Evolutionary conservation across 2,797 vertebrate genomes (phyloP).

Genomic region (Kryptolebias ocellatus): DNA sequence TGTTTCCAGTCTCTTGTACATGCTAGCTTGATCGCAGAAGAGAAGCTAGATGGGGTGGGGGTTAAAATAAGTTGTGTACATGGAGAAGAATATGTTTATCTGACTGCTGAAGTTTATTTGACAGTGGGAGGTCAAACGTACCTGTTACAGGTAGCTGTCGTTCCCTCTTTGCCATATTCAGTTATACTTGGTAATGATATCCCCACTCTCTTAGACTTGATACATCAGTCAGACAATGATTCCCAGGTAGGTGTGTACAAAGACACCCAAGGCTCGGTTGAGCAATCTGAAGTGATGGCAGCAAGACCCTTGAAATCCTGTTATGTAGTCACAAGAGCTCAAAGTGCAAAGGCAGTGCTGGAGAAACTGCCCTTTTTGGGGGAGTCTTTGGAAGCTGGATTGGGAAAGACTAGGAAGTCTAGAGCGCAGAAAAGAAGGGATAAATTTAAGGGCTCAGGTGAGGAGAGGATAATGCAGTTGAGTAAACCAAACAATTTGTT

Average conservation of each 20-base stretch:
- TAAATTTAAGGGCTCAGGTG: background rate
- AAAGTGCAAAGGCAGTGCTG: background rate
- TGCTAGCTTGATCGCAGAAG: background rate
- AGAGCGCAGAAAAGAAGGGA: no score
- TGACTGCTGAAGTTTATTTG: no score
- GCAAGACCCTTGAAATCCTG: background rate
- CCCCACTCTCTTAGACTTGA: constrained; percentile 17
- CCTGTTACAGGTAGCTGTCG: constrained; percentile 7
- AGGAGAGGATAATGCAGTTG: background rate
- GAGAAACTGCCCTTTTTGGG: constrained; percentile 6
- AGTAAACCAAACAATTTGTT: background rate
- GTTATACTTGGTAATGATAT: constrained; percentile 25
- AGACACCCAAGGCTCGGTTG: background rate
- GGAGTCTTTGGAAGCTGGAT: background rate
- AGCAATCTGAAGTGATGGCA: background rate
- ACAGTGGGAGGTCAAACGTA: no score
- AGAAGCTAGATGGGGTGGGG: background rate
- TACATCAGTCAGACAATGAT: background rate
- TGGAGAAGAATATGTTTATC: constrained; percentile 20
- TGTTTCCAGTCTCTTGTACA: background rate
- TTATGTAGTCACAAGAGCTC: constrained; percentile 13
- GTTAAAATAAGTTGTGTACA: constrained; percentile 9
- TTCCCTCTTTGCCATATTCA: constrained; percentile 1
- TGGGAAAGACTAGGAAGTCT: no score
- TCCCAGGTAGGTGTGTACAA: no score